These are phyloP conservation scores for Ephialtes manifestator DNA, from an alignment of 2,888 invertebrate genomes.

Conservation along the genomic window DNA sequence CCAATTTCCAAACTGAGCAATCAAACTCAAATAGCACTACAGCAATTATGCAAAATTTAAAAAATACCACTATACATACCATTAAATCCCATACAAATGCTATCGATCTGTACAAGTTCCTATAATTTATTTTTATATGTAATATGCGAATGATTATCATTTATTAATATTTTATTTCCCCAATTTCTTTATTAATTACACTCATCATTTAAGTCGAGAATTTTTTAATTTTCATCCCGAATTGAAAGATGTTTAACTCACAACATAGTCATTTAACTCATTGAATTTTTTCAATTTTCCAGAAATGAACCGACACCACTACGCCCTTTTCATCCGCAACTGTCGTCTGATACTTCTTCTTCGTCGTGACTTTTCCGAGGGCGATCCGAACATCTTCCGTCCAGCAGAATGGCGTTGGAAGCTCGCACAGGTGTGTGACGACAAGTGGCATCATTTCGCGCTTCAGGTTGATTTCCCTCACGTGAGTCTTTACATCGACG, in stretches of 20 bases:
- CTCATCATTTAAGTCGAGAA: not conserved
- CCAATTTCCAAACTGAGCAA: too few relatives aligned
- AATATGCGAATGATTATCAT: too few relatives aligned
- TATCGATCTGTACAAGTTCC: too few relatives aligned
- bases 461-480: conserved; percentile 97
- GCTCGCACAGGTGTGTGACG: conserved; percentile 97
- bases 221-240: not conserved
- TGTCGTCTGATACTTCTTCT: conserved; percentile 97
- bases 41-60: too few relatives aligned
- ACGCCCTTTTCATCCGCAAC: conserved; percentile 98
- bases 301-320: conserved; percentile 99
- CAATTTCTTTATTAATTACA: not conserved
- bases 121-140: too few relatives aligned
- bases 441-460: conserved; percentile 99
- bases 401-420: conserved; percentile 99
- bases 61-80: too few relatives aligned
- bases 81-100: too few relatives aligned
- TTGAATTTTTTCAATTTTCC: conserved; percentile 81
- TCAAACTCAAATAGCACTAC: too few relatives aligned
- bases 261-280: too few relatives aligned
- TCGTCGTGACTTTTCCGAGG: conserved; percentile 96
- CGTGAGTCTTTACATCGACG: conserved; percentile 96
- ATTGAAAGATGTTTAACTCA: too few relatives aligned
- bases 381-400: conserved; percentile 96
- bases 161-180: too few relatives aligned